Base-by-base conservation (phyloP, 2,797 vertebrate species). In the Falco biarmicus region DNA sequence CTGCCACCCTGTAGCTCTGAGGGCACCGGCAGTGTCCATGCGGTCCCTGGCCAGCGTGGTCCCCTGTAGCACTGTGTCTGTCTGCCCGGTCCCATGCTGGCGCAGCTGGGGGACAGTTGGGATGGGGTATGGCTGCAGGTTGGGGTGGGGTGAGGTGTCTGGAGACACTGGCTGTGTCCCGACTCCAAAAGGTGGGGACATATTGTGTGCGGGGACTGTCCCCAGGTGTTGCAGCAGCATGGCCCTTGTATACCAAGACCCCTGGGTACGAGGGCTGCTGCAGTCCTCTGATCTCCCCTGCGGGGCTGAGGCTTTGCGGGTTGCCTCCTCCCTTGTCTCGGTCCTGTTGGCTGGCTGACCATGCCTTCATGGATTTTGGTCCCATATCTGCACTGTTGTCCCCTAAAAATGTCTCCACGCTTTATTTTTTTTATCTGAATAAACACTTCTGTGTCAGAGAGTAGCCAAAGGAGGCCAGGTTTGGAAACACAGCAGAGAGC, bases 241-340 rank as follows among this genome's bases (percentile, higher is more conserved):
- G 0, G 16, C 10, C 31, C 31, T 28, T 1, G 6, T 39, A 57
- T 3, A 20, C 5, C 31, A 11, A 48, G n/a, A 14, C 2, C 28
- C 22, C 25, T 2, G 0, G 1, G 1, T 11, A 1, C 1, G 0
- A 4, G 48, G 45, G 32, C 59, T 51, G 57, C 3, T 5, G 14
- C 3, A 5, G 3, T 24, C 51, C 59, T 43, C n/a, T 5, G 43
- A 20, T 39, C 15, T 18, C 21, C 28, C 9, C n/a, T 8, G 19
- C 9, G 3, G 31, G 41, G 3, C 37, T 37, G 61, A 19, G 60
- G 53, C 15, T 53, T 43, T 26, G 10, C 21, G 8, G 51, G 24
- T 34, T 47, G 26, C 32, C 39, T 28, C 61, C n/a, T 68, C 31
- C 66, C 53, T 14, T 4, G 0, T 22, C 60, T 29, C 1, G 0